These are phyloP conservation scores for Andrena bucephala DNA, from an alignment of 2,888 invertebrate species.

Conservation along the genomic window DNA sequence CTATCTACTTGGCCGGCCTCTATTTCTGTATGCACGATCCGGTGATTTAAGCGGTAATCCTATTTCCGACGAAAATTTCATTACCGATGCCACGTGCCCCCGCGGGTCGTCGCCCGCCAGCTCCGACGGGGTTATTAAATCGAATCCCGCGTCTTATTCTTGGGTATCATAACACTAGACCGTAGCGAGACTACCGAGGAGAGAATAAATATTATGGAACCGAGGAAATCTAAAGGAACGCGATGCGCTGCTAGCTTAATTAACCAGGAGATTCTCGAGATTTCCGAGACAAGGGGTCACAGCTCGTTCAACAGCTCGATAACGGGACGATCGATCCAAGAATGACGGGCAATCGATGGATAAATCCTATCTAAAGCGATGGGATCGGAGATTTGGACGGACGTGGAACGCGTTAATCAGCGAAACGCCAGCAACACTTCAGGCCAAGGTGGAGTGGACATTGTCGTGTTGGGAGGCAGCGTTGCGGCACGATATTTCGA, in stretches of 20 bases:
- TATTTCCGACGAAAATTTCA: slow-evolving; percentile 60
- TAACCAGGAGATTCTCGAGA: no score
- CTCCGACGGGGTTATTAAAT: background rate
- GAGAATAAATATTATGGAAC: no score
- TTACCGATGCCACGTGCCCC: slow-evolving; percentile 42
- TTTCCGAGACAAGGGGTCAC: no score
- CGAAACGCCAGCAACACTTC: background rate
- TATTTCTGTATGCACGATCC: slow-evolving; percentile 58
- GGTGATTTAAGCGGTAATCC: slow-evolving; percentile 58
- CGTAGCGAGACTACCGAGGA: no score
- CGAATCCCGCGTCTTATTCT: background rate
- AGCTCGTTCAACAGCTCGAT: no score
- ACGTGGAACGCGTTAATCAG: background rate
- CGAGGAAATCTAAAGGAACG: no score
- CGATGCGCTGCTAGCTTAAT: no score
- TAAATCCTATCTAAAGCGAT: no score
- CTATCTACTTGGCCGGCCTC: slow-evolving; percentile 40
- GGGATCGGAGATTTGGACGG: no score
- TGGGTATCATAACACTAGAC: no score
- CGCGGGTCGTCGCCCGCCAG: slow-evolving; percentile 19
- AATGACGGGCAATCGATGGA: no score
- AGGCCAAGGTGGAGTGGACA: background rate
- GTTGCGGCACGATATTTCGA: slow-evolving; percentile 52
- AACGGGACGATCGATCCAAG: no score
- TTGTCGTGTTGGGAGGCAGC: slow-evolving; percentile 12